Conservation (phyloP, 2,888 invertebrate species). For the Sesamia inferens region DNA sequence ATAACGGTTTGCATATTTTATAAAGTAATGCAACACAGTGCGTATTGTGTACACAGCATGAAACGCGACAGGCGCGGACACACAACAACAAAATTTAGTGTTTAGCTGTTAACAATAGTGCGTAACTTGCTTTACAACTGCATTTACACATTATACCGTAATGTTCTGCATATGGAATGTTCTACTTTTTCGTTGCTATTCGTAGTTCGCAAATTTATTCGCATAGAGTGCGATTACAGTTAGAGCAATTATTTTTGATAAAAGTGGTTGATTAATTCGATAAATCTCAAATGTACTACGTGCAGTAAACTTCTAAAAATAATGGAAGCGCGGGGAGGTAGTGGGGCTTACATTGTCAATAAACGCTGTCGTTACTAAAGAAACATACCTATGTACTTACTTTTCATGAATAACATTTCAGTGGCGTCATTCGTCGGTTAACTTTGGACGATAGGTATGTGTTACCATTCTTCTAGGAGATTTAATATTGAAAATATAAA, state of each 20-base stretch:
- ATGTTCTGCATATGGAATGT: conserved; percentile 19
- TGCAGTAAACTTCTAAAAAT: not conserved
- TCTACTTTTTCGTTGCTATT: conserved; percentile 30
- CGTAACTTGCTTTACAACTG: conserved; percentile 47
- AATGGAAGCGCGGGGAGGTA: not conserved
- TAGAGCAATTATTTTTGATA: not conserved
- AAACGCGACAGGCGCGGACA: conserved; percentile 45
- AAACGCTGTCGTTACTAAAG: not conserved
- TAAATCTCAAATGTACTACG: not conserved
- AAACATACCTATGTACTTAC: not conserved
- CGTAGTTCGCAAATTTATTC: conserved; percentile 11
- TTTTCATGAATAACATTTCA: not conserved
- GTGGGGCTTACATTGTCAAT: not conserved
- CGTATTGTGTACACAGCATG: conserved; percentile 54
- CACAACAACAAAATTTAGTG: conserved; percentile 42
- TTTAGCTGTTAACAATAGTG: conserved; percentile 46
- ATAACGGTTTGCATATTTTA: conserved; percentile 57
- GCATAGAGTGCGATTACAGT: not conserved
- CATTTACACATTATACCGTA: conserved; percentile 41
- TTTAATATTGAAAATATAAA: not conserved
- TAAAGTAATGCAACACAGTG: conserved; percentile 52
- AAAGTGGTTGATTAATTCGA: conserved; percentile 1
- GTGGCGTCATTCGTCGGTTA: not conserved
- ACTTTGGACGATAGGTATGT: not conserved
- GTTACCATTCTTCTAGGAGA: not conserved